Evolutionary conservation across 2,113 vertebrate genomes (phyloP).

Genomic region (Verasper variegatus): DNA sequence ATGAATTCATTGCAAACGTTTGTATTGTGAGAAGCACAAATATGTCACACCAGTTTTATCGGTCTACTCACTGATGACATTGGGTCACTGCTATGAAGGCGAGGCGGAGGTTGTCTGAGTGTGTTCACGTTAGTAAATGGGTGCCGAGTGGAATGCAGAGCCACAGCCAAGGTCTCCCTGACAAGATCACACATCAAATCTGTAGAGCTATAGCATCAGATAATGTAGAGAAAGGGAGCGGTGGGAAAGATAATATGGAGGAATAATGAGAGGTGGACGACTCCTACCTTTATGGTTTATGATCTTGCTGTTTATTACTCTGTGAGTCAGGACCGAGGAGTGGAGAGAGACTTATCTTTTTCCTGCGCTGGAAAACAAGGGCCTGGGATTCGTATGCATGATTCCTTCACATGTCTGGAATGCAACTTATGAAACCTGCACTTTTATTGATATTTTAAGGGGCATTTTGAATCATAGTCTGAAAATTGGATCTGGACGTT

Average conservation of each 20-base stretch:
- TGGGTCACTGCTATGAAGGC: not conserved
- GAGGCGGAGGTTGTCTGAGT: conserved; percentile 1
- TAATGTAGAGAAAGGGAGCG: conserved; percentile 14
- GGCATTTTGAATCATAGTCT: not conserved
- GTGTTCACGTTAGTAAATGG: conserved; percentile 19
- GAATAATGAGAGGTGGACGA: not conserved
- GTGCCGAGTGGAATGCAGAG: conserved; percentile 22
- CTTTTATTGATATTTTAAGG: not conserved
- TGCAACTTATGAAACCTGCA: not conserved
- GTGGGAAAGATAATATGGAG: not conserved
- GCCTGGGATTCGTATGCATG: not conserved
- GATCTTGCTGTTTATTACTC: not conserved
- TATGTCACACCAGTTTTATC: not conserved
- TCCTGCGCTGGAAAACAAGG: not conserved
- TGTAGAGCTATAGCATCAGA: conserved; percentile 10
- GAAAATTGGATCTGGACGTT: too few relatives aligned
- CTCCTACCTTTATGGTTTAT: not conserved
- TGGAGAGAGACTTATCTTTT: not conserved
- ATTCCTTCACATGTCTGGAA: conserved; percentile 2
- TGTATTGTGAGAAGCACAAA: not conserved
- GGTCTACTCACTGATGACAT: not conserved
- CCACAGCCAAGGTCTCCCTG: conserved; percentile 38
- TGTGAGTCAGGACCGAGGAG: not conserved
- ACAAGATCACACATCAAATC: conserved; percentile 47
- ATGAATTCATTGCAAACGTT: not conserved